A percentile compares a stretch with the other conserved stretches of the same genome.
Conservation (phyloP, 2,888 invertebrate species). For the Netelia inedita region DNA sequence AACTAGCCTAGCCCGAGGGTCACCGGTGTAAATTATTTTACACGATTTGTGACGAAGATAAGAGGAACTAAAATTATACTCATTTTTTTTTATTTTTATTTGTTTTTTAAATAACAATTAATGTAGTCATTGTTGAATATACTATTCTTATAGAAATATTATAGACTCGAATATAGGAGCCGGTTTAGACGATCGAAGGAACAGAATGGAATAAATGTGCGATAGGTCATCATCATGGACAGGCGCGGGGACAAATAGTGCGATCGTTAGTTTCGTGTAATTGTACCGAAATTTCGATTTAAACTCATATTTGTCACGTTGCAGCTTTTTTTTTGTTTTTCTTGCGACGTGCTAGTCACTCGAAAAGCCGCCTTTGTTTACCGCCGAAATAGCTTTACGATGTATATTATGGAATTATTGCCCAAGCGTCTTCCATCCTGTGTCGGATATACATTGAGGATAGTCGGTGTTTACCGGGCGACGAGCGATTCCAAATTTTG, state of each 20-base stretch:
- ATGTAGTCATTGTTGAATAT: constrained; percentile 81
- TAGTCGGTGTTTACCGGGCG: no score
- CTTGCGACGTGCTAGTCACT: constrained; percentile 77
- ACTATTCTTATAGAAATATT: constrained; percentile 82
- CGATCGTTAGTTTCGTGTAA: constrained; percentile 27
- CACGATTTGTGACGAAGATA: constrained; percentile 58
- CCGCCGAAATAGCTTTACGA: constrained; percentile 54
- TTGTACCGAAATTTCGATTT: constrained; percentile 23
- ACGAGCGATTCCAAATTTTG: no score
- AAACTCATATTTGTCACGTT: constrained; percentile 53
- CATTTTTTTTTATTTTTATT: constrained; percentile 61
- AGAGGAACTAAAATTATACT: constrained; percentile 66
- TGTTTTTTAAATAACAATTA: constrained; percentile 75
- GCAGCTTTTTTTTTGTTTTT: constrained; percentile 31
- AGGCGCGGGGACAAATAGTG: constrained; percentile 21
- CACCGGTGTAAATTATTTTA: constrained; percentile 82
- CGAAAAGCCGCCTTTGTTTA: constrained; percentile 75
- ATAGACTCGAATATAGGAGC: constrained; percentile 72
- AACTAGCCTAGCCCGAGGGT: constrained; percentile 81
- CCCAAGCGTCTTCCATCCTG: constrained; percentile 40
- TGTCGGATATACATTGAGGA: constrained; percentile 29
- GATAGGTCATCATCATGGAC: constrained; percentile 30
- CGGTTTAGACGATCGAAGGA: constrained; percentile 50
- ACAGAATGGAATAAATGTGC: constrained; percentile 24
- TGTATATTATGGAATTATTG: constrained; percentile 25